phyloP scores from a whole-genome alignment of 1,140 invertebrate species.

The Drosophila kurseongensis region DNA sequence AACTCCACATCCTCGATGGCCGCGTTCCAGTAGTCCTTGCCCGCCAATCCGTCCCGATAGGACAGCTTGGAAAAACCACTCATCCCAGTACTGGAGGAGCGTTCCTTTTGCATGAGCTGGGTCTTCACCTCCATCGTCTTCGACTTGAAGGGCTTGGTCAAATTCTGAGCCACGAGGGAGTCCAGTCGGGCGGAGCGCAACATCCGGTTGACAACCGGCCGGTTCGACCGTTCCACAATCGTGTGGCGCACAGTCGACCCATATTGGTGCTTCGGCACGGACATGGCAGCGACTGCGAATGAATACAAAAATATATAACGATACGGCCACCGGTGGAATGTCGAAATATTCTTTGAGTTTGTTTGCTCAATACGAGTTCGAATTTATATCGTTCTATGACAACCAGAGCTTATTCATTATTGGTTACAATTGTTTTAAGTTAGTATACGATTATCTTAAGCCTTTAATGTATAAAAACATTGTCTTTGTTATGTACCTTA shows the following conservation, averaged over 20 bases:
- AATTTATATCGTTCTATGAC: slow-evolving; percentile 16
- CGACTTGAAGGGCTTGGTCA: background rate
- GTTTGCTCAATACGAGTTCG: slow-evolving; percentile 29
- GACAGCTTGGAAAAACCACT: slow-evolving; percentile 48
- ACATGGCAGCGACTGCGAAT: slow-evolving; percentile 4
- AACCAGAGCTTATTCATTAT: slow-evolving; percentile 5
- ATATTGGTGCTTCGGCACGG: slow-evolving; percentile 6
- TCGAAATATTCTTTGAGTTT: slow-evolving; percentile 21
- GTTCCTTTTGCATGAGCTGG: slow-evolving; percentile 24
- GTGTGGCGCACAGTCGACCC: slow-evolving; percentile 20
- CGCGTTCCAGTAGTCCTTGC: slow-evolving; percentile 58
- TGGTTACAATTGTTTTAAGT: too few relatives aligned
- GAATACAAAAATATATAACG: background rate
- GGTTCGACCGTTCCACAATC: slow-evolving; percentile 32
- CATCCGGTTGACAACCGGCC: slow-evolving; percentile 14
- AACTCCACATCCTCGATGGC: slow-evolving; percentile 67
- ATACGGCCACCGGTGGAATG: background rate
- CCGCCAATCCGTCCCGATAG: slow-evolving; percentile 27
- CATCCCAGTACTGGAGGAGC: slow-evolving; percentile 47
- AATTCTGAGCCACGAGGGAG: background rate
- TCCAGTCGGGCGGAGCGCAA: slow-evolving; percentile 25
- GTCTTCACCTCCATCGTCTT: slow-evolving; percentile 27
- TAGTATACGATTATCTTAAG: too few relatives aligned
- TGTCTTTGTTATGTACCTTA: too few relatives aligned
- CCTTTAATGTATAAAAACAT: too few relatives aligned